phyloP scores from a whole-genome alignment of 2,113 vertebrate species.

The Oceanodroma tethys region DNA sequence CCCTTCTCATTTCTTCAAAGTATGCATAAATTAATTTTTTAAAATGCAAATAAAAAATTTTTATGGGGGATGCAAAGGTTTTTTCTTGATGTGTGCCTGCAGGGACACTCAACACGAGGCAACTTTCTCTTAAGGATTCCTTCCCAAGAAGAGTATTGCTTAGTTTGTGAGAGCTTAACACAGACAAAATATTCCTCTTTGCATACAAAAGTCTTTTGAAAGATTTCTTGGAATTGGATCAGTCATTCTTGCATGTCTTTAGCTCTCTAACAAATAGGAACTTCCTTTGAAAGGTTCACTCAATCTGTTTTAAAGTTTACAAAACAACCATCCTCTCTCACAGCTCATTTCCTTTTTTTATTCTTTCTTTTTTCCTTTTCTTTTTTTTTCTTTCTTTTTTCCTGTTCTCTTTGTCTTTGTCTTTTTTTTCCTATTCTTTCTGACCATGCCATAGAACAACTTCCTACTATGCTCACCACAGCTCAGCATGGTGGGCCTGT shows the following conservation, averaged over 20 bases:
- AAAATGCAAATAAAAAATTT: rapidly evolving
- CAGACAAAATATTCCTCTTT: background rate
- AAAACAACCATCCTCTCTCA: background rate
- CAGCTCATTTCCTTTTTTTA: background rate
- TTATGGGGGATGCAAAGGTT: background rate
- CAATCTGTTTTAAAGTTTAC: background rate
- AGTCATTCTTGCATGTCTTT: background rate
- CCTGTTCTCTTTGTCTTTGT: rapidly evolving
- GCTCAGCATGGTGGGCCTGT: background rate
- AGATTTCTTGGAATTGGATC: background rate
- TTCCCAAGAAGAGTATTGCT: background rate
- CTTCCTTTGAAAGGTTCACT: background rate
- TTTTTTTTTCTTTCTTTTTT: background rate
- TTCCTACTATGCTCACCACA: background rate
- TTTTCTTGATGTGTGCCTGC: background rate
- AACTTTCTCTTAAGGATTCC: background rate
- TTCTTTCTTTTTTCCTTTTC: rapidly evolving
- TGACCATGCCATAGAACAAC: background rate
- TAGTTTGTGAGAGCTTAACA: background rate
- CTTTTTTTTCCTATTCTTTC: background rate
- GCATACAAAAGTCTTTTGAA: background rate
- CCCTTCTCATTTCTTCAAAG: background rate
- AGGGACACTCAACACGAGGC: background rate
- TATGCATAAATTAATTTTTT: background rate
- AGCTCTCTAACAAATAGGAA: background rate